Evolutionary conservation across 2,888 invertebrate genomes (phyloP).

Genomic region (Polyommatus iphigenia): DNA sequence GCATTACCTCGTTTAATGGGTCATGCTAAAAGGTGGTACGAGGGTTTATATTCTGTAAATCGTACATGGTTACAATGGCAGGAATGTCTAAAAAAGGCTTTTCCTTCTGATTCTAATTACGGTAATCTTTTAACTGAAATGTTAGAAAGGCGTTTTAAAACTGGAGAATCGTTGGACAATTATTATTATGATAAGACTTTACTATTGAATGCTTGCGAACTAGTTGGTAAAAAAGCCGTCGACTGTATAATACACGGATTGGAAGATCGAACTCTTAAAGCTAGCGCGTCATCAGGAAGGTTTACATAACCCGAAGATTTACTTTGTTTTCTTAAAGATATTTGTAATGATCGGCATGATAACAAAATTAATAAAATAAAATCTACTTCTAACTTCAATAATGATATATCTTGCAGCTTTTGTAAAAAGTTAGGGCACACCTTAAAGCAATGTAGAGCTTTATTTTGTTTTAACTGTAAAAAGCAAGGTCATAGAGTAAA

Average conservation of each 20-base stretch:
- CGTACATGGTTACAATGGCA: too few relatives aligned
- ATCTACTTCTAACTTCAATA: neutral
- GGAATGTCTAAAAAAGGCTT: too few relatives aligned
- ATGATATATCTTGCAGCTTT: neutral
- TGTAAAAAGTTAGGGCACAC: neutral
- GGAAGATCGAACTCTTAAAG: neutral
- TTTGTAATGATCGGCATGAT: neutral
- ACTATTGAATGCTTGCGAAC: too few relatives aligned
- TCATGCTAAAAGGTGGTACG: too few relatives aligned
- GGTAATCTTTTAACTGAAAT: too few relatives aligned
- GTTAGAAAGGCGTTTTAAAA: too few relatives aligned
- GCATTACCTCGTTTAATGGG: neutral
- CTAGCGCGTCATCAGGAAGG: neutral
- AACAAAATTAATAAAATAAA: neutral
- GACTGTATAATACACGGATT: neutral
- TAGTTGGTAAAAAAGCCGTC: too few relatives aligned
- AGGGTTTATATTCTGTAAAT: too few relatives aligned
- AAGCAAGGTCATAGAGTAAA: neutral
- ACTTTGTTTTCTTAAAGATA: neutral
- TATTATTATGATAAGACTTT: too few relatives aligned
- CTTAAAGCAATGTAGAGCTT: neutral
- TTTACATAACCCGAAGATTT: neutral
- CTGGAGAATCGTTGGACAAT: too few relatives aligned
- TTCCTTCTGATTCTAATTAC: too few relatives aligned
- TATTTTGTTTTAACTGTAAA: neutral